A percentile compares a stretch with the other conserved stretches of the same genome.
phyloP scores from a whole-genome alignment of 2,113 vertebrate genomes.

The Chiloscyllium plagiosum region DNA sequence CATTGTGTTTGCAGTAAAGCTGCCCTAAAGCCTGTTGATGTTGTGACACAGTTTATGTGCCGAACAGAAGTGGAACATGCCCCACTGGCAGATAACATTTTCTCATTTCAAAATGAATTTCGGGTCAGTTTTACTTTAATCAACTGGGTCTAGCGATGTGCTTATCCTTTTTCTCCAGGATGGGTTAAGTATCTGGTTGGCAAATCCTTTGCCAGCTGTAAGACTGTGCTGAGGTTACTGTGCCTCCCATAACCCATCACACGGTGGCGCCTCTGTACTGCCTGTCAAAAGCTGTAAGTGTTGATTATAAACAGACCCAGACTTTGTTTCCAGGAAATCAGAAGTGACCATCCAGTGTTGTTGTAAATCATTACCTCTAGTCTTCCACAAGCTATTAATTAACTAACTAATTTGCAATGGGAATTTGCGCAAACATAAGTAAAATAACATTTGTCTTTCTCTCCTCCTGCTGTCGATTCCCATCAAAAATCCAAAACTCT shows the following conservation, averaged over 20 bases:
- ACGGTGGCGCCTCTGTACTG: neutral
- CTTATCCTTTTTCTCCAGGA: neutral
- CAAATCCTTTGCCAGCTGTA: too few relatives aligned
- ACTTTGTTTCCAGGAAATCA: neutral
- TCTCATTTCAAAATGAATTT: neutral
- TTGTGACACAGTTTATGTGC: too few relatives aligned
- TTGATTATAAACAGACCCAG: neutral
- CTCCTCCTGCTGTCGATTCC: neutral
- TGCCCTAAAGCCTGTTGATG: too few relatives aligned
- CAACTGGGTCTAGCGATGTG: too few relatives aligned
- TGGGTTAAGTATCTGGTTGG: neutral
- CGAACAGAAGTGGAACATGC: too few relatives aligned
- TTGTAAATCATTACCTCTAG: neutral
- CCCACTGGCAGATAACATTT: neutral
- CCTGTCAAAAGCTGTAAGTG: neutral
- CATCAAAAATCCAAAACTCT: neutral
- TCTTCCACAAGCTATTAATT: neutral
- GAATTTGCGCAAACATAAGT: neutral
- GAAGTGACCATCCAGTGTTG: neutral
- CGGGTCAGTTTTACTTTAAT: neutral
- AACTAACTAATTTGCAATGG: neutral
- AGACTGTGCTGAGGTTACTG: neutral
- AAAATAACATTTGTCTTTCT: neutral
- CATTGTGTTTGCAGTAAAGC: too few relatives aligned
- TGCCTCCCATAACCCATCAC: neutral